Evolutionary conservation across 2,797 vertebrate species (phyloP).

Genomic region (Alosa sapidissima): DNA sequence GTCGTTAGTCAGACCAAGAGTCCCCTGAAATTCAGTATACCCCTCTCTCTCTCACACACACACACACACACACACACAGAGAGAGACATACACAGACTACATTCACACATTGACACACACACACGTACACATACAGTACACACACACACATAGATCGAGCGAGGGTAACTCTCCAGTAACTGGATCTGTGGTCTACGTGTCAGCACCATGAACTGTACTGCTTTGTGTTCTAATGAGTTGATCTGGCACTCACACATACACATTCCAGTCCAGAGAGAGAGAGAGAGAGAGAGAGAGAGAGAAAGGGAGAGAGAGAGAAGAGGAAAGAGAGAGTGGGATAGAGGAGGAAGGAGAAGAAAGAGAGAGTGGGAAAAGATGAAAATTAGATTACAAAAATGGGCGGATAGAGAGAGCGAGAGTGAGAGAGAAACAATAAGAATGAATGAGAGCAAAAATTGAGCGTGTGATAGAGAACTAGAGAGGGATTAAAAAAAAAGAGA

Average conservation of each 20-base stretch:
- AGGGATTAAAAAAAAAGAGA: not conserved
- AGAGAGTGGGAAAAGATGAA: not conserved
- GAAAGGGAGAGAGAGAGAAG: slow-evolving; percentile 24
- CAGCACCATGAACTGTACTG: slow-evolving; percentile 69
- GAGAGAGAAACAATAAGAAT: not conserved
- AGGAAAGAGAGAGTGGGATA: not conserved
- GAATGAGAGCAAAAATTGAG: not conserved
- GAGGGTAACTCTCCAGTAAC: slow-evolving; percentile 55
- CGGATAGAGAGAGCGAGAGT: not conserved
- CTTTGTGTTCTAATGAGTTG: slow-evolving; percentile 76
- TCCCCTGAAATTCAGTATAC: not conserved
- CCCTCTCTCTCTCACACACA: not conserved
- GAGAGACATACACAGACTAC: not conserved
- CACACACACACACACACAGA: not conserved
- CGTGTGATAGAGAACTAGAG: not conserved
- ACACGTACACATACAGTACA: not conserved
- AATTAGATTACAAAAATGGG: slow-evolving; percentile 10
- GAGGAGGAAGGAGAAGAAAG: not conserved
- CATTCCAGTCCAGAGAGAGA: slow-evolving; percentile 41
- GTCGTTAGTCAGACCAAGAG: slow-evolving; percentile 11
- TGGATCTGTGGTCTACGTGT: slow-evolving; percentile 67
- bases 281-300: slow-evolving; percentile 21
- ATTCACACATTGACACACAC: not conserved
- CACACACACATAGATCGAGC: not conserved
- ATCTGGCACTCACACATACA: slow-evolving; percentile 46